Conservation (phyloP, 2,113 vertebrate species). For the Campylorhamphus procurvoides region DNA sequence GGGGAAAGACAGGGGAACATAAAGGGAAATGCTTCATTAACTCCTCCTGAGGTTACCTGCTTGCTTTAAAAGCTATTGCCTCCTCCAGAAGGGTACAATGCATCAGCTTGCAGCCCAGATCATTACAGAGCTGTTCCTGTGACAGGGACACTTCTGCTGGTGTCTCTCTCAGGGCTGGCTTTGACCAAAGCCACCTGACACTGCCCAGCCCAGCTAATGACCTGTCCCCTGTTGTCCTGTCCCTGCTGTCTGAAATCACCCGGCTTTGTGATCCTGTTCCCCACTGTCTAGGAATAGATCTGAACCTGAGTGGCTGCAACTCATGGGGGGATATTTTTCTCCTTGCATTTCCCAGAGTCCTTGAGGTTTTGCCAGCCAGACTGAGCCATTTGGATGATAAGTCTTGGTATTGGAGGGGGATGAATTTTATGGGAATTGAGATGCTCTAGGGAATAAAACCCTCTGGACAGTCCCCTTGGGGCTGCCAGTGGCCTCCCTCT, state of each 20-base stretch:
- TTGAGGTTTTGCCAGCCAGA: background rate
- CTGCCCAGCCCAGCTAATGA: background rate
- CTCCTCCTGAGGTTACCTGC: background rate
- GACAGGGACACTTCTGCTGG: background rate
- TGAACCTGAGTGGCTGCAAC: background rate
- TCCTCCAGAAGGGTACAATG: background rate
- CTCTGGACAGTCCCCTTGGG: background rate
- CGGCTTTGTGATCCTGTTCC: background rate
- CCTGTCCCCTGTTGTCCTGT: background rate
- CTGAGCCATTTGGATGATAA: fast-evolving
- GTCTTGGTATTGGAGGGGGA: background rate
- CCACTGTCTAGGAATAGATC: background rate
- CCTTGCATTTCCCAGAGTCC: background rate
- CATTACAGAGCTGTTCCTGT: background rate
- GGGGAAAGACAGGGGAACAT: background rate
- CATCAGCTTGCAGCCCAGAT: background rate
- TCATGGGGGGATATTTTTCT: background rate
- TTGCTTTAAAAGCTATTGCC: background rate
- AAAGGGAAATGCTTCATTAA: conserved; percentile 1
- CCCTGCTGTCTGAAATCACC: background rate
- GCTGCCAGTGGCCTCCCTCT: background rate
- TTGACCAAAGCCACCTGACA: background rate
- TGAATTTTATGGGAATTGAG: fast-evolving
- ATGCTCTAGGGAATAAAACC: background rate
- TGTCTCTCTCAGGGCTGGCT: background rate